Percentiles rank a stretch among this genome's conserved stretches.
Evolutionary conservation across 2,888 invertebrate species (phyloP).

Genomic region (Eristalinus sepulchralis): DNA sequence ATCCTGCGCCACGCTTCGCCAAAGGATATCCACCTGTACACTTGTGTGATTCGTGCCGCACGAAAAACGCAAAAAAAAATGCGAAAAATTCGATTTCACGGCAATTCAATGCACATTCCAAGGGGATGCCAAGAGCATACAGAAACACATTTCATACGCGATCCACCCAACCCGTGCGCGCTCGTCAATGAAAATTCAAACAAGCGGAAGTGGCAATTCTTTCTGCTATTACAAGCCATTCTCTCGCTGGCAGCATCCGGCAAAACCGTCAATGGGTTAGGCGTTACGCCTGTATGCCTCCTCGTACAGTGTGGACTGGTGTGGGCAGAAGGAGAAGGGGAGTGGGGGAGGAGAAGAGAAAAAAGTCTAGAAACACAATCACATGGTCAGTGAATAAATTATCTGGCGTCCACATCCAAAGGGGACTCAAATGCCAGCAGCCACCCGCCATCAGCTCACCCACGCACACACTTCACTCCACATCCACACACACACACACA

Average conservation of each 20-base stretch:
- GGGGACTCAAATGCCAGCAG: neutral
- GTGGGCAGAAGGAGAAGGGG: too few species aligned
- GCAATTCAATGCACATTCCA: neutral
- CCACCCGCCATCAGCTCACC: conserved; percentile 13
- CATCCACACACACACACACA: conserved; percentile 9
- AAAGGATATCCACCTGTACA: neutral
- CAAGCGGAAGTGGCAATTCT: conserved; percentile 44
- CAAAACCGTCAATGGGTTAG: conserved; percentile 37
- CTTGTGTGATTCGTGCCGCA: neutral
- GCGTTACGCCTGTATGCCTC: conserved; percentile 19
- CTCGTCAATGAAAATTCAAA: conserved; percentile 44
- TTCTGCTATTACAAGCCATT: neutral
- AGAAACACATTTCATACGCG: neutral
- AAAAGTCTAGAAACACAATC: conserved; percentile 48
- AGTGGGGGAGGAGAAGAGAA: neutral
- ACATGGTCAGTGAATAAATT: conserved; percentile 69
- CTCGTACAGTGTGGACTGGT: neutral
- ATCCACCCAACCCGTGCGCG: neutral
- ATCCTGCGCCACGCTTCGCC: neutral
- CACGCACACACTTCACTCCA: conserved; percentile 42
- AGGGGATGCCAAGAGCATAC: neutral
- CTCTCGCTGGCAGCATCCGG: neutral
- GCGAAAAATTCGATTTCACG: neutral
- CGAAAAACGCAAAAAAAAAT: neutral
- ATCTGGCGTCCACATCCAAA: conserved; percentile 34